Base-by-base conservation (phyloP, 2,113 vertebrate species). In the Sinocyclocheilus anshuiensis region DNA sequence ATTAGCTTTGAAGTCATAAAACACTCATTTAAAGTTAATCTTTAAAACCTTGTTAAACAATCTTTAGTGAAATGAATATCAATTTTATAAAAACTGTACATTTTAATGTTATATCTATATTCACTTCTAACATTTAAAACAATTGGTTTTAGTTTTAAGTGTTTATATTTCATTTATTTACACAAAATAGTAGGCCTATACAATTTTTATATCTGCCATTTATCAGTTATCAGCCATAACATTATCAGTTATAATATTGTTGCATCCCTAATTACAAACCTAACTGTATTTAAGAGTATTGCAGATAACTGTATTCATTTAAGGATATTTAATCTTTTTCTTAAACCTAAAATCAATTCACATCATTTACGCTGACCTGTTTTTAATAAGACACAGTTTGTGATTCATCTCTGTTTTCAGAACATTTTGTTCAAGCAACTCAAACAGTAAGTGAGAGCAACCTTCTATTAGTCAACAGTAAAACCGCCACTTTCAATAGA, bases 341-440 rank as follows among this genome's bases (percentile, higher is more conserved):
- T 71, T 71, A 67, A 63, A 18, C 63, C 77, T 57, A 18, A 80
- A 85, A 33, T 8, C n/a, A 10, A 29, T 18, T 50, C 63, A 72
- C 36, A 74, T 86, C 0, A 69, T 45, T 59, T 29, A 57, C 18
- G 24, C 45, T 45, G 18, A 2, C 16, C 42, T 26, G 67, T 63
- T 82, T 65, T 63, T 22, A 53, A 55, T 77, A 67, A 53, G 55
- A 33, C 57, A 20, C 57, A 13, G n/a, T 65, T 82, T 53, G 36
- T 83, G 77, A 81, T 61, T 59, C 24, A 59, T 81, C 26, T 59
- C 20, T 36, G 26, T 55, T 81, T 77, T 13, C 45, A 67, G 72
- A 77, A 77, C 86, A 83, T 87, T 50, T 45, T 87, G 82, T 77
- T 29, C 61, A 13, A 69, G 77, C 26, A 83, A 45, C 29, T 72